These are phyloP conservation scores for Numenius phaeopus DNA, from an alignment of 2,797 vertebrate species.

Conservation along the genomic window DNA sequence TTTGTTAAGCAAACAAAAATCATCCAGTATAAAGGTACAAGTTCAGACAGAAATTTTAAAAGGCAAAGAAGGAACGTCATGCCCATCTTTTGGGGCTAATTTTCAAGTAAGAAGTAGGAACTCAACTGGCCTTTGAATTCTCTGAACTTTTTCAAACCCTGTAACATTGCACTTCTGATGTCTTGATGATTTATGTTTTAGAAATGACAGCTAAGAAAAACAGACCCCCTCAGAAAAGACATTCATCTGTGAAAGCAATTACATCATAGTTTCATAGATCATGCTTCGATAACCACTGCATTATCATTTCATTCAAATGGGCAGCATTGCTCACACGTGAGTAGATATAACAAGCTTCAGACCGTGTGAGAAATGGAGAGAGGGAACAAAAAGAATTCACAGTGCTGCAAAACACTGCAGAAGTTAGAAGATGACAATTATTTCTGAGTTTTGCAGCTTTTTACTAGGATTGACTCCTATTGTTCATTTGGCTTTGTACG, in stretches of 20 bases:
- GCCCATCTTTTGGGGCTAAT: background rate
- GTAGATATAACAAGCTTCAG: background rate
- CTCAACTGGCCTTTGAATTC: background rate
- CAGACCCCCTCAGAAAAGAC: constrained; percentile 68
- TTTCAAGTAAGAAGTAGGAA: background rate
- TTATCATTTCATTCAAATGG: constrained; percentile 47
- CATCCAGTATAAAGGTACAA: background rate
- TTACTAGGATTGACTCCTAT: background rate
- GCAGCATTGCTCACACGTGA: background rate
- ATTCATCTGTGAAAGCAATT: constrained; percentile 1
- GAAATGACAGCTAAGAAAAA: constrained; percentile 80
- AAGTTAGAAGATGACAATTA: background rate
- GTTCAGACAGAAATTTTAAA: background rate
- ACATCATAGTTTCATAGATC: constrained; percentile 47
- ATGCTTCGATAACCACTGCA: constrained; percentile 55
- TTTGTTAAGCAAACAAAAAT: background rate
- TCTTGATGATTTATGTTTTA: constrained; percentile 75
- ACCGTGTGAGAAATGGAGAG: constrained; percentile 22
- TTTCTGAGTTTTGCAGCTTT: background rate
- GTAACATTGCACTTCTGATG: constrained; percentile 66
- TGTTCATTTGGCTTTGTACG: background rate
- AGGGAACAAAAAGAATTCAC: background rate
- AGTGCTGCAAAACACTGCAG: background rate
- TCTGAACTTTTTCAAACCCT: constrained; percentile 2
- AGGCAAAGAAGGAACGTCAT: background rate